A percentile compares a stretch with the other conserved stretches of the same genome.
Conservation (phyloP, 2,888 invertebrate genomes). For the Drosophila falleni region DNA sequence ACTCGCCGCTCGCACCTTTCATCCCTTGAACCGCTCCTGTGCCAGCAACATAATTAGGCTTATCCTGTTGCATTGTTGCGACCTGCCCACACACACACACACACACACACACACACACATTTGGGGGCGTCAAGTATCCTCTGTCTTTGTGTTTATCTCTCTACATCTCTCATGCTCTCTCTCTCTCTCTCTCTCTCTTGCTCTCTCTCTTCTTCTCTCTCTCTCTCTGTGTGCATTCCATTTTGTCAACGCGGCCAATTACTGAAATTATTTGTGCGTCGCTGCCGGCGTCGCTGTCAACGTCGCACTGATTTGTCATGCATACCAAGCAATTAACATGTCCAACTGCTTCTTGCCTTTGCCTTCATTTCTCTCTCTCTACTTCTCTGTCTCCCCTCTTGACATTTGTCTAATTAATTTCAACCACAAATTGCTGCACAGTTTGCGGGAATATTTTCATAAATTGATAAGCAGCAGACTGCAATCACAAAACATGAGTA, state of each 20-base stretch:
- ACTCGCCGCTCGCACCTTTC: too few relatives aligned
- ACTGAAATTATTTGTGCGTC: conserved; percentile 60
- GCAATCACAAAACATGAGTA: conserved; percentile 10
- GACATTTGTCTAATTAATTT: conserved; percentile 46
- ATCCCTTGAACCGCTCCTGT: neutral
- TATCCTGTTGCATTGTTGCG: conserved; percentile 63
- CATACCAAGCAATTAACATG: conserved; percentile 53
- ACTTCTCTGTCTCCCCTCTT: neutral
- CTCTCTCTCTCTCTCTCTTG: neutral
- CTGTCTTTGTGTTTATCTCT: neutral
- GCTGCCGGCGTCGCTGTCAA: conserved; percentile 38
- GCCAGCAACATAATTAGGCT: conserved; percentile 56
- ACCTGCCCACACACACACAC: conserved; percentile 11
- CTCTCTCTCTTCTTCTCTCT: neutral
- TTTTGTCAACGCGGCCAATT: conserved; percentile 58
- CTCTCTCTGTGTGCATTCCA: conserved; percentile 25
- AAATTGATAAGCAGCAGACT: conserved; percentile 19
- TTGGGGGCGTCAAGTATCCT: conserved; percentile 10
- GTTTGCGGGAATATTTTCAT: conserved; percentile 29
- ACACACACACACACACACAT: too few relatives aligned
- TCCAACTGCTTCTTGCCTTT: conserved; percentile 4
- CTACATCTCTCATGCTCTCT: neutral
- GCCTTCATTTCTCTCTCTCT: neutral
- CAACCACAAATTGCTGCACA: conserved; percentile 20
- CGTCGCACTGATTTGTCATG: conserved; percentile 47